Percentiles rank a stretch among this genome's conserved stretches.
Conservation (phyloP, 2,113 vertebrate genomes). For the Prolemur simus region DNA sequence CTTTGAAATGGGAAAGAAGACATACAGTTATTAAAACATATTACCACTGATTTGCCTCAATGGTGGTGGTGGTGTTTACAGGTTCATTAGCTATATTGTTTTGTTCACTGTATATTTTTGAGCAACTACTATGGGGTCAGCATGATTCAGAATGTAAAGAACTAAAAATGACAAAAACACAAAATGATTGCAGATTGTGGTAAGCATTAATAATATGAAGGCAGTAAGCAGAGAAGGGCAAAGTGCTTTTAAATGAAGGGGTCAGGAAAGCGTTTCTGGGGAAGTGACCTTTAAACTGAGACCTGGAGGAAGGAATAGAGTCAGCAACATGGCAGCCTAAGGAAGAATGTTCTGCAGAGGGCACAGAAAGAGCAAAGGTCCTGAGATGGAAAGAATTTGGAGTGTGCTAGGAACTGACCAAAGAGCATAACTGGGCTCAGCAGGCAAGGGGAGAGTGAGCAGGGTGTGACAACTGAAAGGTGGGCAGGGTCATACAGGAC, state of each 20-base stretch:
- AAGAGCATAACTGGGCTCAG: background rate
- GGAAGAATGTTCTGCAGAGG: background rate
- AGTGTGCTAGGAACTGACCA: background rate
- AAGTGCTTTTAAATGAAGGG: background rate
- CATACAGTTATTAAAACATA: background rate
- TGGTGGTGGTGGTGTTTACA: background rate
- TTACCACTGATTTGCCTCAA: background rate
- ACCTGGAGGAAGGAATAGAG: background rate
- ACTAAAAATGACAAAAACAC: background rate
- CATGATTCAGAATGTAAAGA: background rate
- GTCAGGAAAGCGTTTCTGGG: background rate
- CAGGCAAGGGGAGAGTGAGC: background rate
- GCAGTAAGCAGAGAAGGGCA: background rate
- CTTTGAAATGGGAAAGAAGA: background rate
- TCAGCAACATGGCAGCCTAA: background rate
- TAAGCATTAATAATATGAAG: background rate
- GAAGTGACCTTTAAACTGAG: background rate
- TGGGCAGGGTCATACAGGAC: background rate
- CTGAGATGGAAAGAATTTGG: background rate
- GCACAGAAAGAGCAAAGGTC: background rate
- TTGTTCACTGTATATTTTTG: constrained; percentile 6
- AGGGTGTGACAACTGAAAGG: background rate
- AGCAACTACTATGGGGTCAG: background rate
- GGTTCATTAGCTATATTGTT: background rate
- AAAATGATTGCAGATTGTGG: background rate